A percentile compares a stretch with the other conserved stretches of the same genome.
Evolutionary conservation across 1,140 invertebrate genomes (phyloP).

Genomic region (Hermetia illucens): DNA sequence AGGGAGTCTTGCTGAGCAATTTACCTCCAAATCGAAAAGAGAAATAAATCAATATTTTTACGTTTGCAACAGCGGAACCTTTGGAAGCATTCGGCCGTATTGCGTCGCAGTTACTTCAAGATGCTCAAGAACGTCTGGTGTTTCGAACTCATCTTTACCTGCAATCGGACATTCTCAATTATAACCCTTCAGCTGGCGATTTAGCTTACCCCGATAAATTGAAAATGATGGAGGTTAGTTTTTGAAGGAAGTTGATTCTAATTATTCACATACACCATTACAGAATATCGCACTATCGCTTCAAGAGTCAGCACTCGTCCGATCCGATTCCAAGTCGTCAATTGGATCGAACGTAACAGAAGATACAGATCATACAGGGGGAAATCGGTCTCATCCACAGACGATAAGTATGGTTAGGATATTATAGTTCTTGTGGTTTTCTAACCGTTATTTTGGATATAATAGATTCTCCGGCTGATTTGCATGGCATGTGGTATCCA

Average conservation of each 20-base stretch:
- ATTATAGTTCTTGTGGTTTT: background rate
- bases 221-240: slow-evolving; percentile 81
- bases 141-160: slow-evolving; percentile 93
- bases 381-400: background rate
- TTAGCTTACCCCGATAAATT: slow-evolving; percentile 95
- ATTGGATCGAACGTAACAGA: slow-evolving; percentile 47
- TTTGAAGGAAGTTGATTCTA: slow-evolving; percentile 5
- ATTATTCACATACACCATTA: slow-evolving; percentile 13
- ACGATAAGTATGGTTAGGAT: slow-evolving; percentile 20
- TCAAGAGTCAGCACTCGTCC: slow-evolving; percentile 44
- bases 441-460: slow-evolving; percentile 1
- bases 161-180: slow-evolving; percentile 77
- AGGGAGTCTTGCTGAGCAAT: too few species aligned
- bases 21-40: too few species aligned
- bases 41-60: too few species aligned
- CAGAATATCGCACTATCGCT: slow-evolving; percentile 58
- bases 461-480: slow-evolving; percentile 74
- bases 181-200: slow-evolving; percentile 84
- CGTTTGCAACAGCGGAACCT: slow-evolving; percentile 34
- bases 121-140: slow-evolving; percentile 92
- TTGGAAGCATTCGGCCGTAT: slow-evolving; percentile 72
- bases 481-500: slow-evolving; percentile 99
- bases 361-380: slow-evolving; percentile 23
- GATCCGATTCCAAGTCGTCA: slow-evolving; percentile 51
- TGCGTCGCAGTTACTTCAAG: slow-evolving; percentile 79